Evolutionary conservation across 2,113 vertebrate species (phyloP), one percentile per base, ranked within the genome.

Genomic region (Chauna torquata): DNA sequence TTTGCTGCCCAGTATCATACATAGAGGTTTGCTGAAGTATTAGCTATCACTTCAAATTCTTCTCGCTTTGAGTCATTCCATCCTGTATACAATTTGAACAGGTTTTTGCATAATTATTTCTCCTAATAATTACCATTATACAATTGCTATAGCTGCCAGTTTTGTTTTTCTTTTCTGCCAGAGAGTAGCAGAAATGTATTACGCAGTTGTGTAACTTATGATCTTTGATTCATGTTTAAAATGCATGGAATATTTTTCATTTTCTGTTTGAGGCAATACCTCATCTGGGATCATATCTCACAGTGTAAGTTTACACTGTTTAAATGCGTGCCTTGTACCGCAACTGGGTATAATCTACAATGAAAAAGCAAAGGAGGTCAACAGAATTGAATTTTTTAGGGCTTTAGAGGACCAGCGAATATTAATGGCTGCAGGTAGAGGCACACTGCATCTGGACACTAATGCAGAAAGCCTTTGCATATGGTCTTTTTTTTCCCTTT

Each of bases 181-280:
- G 79, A 71, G 85, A 95, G 24, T 16, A 94, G 82, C 82, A 93
- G 92, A 94, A 95, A 80, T 66, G 76, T 74, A 78, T 96, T 86
- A 90, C 30, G 1, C 11, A 19, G 93, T 88, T 62, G 90, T 92
- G 58, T 93, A 96, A 94, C 93, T 97, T 93, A 80, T 5, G 71
- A 78, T 94, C 96, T 92, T 78, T 92, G 94, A 94, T 88, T 78
- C 76, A 5, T 88, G 85, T 90, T 97, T 97, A 94, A 97, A 97
- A 97, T 96, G 92, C 96, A 95, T 96, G 96, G 95, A 97, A 96
- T 96, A 97, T 96, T 97, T 97, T 96, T 96, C 96, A 96, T 95
- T 91, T 94, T 94, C 93, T 93, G 5, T 95, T 97, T 70, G 93
- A 88, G 70, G 88, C 90, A 83, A 55, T 96, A 68, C 88, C 88